phyloP scores from a whole-genome alignment of 37 sponge, comb jelly and placozoan species.

The Chondrilla cf. caribensis region DNA sequence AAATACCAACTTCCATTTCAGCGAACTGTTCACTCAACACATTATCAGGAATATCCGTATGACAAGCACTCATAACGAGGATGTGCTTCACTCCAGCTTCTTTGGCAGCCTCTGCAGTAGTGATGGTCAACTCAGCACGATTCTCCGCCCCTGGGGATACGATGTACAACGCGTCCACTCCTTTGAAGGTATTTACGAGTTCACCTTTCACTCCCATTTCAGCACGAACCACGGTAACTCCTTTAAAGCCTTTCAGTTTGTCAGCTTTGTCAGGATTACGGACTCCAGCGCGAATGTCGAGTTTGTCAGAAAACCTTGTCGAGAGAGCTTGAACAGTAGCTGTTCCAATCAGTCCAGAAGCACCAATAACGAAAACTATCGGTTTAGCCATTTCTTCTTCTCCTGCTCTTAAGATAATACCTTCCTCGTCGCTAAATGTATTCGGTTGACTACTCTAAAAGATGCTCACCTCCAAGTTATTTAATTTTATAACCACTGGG shows the following conservation, averaged over 20 bases:
- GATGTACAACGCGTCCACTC: conserved; percentile 61
- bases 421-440: no score
- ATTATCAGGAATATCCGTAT: conserved; percentile 19
- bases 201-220: conserved; percentile 33
- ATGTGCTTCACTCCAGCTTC: conserved; percentile 56
- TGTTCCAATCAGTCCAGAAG: conserved; percentile 51
- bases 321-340: conserved; percentile 45
- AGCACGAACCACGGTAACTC: conserved; percentile 45
- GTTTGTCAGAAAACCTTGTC: conserved; percentile 43
- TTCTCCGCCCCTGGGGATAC: conserved; percentile 45
- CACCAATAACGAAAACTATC: conserved; percentile 33
- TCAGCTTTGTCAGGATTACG: conserved; percentile 62
- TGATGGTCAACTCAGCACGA: conserved; percentile 36
- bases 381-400: conserved; percentile 13
- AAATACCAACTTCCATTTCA: conserved; percentile 27
- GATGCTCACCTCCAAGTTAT: no score
- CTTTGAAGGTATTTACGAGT: conserved; percentile 26
- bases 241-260: conserved; percentile 29
- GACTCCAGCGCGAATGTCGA: conserved; percentile 55
- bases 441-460: no score
- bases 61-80: conserved; percentile 39
- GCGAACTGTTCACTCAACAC: conserved; percentile 30
- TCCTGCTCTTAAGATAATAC: no score
- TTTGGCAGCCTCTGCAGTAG: conserved; percentile 48
- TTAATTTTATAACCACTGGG: no score